Base-by-base conservation (phyloP, 2,888 invertebrate species). In the Zonitis immaculata region DNA sequence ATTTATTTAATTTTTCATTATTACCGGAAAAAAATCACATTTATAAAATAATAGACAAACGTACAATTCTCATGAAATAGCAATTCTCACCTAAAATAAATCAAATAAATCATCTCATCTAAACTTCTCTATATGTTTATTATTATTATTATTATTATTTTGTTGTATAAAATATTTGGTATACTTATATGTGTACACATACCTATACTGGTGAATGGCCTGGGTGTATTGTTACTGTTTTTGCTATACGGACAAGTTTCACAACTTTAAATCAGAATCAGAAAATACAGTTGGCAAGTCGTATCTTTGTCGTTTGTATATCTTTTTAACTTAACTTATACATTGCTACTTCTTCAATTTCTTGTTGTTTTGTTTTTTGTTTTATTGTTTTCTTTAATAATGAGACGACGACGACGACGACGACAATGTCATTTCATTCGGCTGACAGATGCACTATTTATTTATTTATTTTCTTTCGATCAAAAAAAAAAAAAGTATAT, bases 171-270 rank as follows among this genome's bases (percentile, higher is more conserved):
- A 35, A 11, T 16, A 9, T 35, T 35, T 35, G 2, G 35, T 32
- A 28, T 4, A n/a, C n/a, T n/a, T n/a, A n/a, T n/a, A n/a, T n/a
- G n/a, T n/a, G n/a, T n/a, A n/a, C n/a, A n/a, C n/a, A n/a, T n/a
- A n/a, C n/a, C 7, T 12, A 14, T 54, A 58, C 52, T 46, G 55
- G 47, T 54, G 47, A 54, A 45, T 42, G 42, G 60, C 56, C 54
- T 54, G 49, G 44, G 44, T 54, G 60, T 63, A 65, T 64, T 67
- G 66, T 66, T 66, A 56, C 64, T 66, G 67, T 68, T 67, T 66
- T 67, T 67, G 66, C 63, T 60, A n/a, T n/a, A 54, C 47, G 65
- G 67, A 66, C 66, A 64, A 66, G 64, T 67, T 66, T 66, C 63
- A 63, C 67, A 64, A 66, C 59, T 66, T 56, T 66, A 64, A 66